Conservation (phyloP, 2,888 invertebrate species). For the Petrophora chlorosata region DNA sequence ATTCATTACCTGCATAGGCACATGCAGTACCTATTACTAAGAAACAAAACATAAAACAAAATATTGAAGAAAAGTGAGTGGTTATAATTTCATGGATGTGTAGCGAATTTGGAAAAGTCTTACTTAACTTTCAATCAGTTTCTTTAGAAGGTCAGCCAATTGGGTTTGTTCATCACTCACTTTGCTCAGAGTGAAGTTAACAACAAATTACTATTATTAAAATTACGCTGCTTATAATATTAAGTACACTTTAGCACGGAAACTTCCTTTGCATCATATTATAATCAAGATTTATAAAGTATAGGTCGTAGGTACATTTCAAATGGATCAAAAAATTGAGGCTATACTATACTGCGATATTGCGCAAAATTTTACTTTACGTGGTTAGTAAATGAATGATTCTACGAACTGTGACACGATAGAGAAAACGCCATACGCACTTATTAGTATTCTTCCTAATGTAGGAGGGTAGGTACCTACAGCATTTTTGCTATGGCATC, state of each 20-base stretch:
- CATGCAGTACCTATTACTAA: no score
- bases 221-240: not conserved
- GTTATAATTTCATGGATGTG: not conserved
- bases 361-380: no score
- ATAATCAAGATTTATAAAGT: no score
- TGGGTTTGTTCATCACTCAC: slow-evolving; percentile 28
- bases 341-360: no score
- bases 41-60: not conserved
- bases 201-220: not conserved
- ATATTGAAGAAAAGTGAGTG: slow-evolving; percentile 20
- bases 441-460: no score
- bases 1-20: no score
- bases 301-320: no score
- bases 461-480: no score
- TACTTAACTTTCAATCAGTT: not conserved
- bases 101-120: slow-evolving; percentile 21
- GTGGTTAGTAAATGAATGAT: no score
- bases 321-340: no score
- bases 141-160: slow-evolving; percentile 29
- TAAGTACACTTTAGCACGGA: not conserved
- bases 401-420: not conserved
- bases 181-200: slow-evolving; percentile 24
- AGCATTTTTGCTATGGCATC: no score
- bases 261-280: no score
- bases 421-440: not conserved